A percentile compares a stretch with the other conserved stretches of the same genome.
phyloP scores from a whole-genome alignment of 2,113 vertebrate genomes.

The Elachura formosa region DNA sequence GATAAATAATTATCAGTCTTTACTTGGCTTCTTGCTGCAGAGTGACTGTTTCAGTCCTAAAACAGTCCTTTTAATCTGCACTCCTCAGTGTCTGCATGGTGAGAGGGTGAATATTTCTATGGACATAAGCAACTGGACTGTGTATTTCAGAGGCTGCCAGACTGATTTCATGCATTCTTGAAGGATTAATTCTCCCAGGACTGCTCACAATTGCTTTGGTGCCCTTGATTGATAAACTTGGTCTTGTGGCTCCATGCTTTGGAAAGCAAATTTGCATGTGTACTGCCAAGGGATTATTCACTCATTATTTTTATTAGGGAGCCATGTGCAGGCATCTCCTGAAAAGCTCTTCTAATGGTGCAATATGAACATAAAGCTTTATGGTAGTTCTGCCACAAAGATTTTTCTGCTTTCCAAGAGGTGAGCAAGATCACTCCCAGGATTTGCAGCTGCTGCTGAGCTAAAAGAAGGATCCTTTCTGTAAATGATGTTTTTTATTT shows the following conservation, averaged over 20 bases:
- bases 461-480: background rate
- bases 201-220: background rate
- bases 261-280: background rate
- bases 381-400: background rate
- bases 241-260: background rate
- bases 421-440: background rate
- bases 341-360: background rate
- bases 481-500: background rate
- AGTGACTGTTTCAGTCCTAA: background rate
- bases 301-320: background rate
- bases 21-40: background rate
- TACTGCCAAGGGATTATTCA: background rate
- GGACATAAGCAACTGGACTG: background rate
- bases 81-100: background rate
- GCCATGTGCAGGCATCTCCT: background rate
- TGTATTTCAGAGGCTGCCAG: background rate
- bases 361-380: background rate
- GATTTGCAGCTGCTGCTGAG: background rate
- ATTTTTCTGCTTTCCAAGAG: background rate
- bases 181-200: background rate
- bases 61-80: background rate
- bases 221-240: background rate
- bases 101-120: background rate
- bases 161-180: background rate
- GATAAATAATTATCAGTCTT: conserved; percentile 25